Percentiles rank a stretch among this genome's conserved stretches.
Conservation (phyloP, 2,888 invertebrate genomes). For the Drosophila cracens region DNA sequence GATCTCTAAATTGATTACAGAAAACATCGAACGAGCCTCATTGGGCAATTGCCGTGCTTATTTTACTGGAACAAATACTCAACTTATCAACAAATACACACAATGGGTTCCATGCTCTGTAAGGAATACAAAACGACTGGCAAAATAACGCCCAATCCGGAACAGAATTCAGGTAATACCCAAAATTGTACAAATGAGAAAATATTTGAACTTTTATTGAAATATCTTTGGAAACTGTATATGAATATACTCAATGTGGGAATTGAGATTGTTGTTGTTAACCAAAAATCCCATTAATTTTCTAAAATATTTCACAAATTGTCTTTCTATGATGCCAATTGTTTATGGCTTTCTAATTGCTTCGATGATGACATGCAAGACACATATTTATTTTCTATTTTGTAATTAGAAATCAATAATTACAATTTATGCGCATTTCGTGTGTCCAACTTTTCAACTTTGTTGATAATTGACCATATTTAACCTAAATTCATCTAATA, state of each 20-base stretch:
- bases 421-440: conserved; percentile 13
- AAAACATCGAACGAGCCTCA: neutral
- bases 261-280: neutral
- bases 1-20: conserved; percentile 9
- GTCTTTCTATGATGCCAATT: neutral
- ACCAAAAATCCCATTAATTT: neutral
- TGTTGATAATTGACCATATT: conserved; percentile 4
- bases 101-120: conserved; percentile 83
- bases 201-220: neutral
- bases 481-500: conserved; percentile 24
- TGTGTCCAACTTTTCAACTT: conserved; percentile 12
- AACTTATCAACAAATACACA: conserved; percentile 32
- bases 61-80: conserved; percentile 16
- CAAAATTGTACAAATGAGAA: neutral
- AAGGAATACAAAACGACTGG: conserved; percentile 83
- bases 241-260: neutral
- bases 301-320: neutral
- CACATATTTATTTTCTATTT: conserved; percentile 5
- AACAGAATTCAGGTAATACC: conserved; percentile 61
- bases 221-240: neutral
- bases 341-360: conserved; percentile 24
- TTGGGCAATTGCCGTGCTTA: neutral
- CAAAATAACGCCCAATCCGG: conserved; percentile 68
- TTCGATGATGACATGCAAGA: conserved; percentile 14
- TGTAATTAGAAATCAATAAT: conserved; percentile 33